A percentile compares a stretch with the other conserved stretches of the same genome.
These are phyloP conservation scores for Homalodisca vitripennis DNA, from an alignment of 1,140 invertebrate species.

Conservation along the genomic window DNA sequence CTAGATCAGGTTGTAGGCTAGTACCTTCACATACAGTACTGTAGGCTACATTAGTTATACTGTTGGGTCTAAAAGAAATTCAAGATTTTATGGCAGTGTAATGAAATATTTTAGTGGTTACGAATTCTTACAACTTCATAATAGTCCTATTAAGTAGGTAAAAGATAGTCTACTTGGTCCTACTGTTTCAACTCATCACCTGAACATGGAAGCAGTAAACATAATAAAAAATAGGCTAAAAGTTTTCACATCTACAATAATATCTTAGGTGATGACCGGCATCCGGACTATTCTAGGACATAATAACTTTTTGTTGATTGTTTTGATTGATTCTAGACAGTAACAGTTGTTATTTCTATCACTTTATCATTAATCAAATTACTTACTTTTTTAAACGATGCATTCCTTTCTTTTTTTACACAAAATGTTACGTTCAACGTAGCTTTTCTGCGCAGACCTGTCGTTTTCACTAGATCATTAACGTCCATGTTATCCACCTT, in stretches of 20 bases:
- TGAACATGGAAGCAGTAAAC: not conserved
- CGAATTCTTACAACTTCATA: no score
- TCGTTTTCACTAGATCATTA: conserved; percentile 20
- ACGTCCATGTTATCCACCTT: conserved; percentile 29
- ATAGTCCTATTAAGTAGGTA: no score
- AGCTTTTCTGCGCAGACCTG: conserved; percentile 51
- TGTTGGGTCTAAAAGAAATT: no score
- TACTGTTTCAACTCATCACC: no score
- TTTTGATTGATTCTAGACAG: not conserved
- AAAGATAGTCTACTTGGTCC: no score
- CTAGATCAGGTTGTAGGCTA: no score
- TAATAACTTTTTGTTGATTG: conserved; percentile 20
- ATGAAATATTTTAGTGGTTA: no score
- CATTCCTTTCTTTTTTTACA: conserved; percentile 54
- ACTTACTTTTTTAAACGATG: conserved; percentile 54
- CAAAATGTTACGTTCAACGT: conserved; percentile 51
- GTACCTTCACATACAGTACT: no score
- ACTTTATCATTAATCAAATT: conserved; percentile 6
- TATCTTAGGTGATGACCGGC: not conserved
- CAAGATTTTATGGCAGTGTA: no score
- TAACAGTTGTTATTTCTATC: not conserved
- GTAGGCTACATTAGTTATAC: no score
- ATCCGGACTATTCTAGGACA: not conserved
- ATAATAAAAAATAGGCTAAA: conserved; percentile 25
- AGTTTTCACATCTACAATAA: conserved; percentile 14